Evolutionary conservation across 2,888 invertebrate genomes (phyloP), one percentile per base, ranked within the genome.

Genomic region (Leptopterna dolabrata): DNA sequence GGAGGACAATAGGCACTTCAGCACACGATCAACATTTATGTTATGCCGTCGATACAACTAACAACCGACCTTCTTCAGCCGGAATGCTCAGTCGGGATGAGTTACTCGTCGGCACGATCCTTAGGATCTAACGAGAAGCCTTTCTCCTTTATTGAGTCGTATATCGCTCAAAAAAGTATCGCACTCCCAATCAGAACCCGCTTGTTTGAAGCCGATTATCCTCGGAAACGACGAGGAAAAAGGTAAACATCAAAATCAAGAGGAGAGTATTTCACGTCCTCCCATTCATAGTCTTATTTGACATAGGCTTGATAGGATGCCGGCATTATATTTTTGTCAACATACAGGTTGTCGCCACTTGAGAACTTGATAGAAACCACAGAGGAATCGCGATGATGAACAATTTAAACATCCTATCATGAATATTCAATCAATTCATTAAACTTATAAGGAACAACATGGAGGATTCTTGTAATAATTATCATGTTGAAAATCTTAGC

Each of bases 91-190:
- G 24, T 63, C 24, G 24, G 63, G 24, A 9, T 63, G 63, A 63
- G 63, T 63, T 63, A 63, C 24, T 63, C 63, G 63, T n/a, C 63
- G 63, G 63, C 45, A 78, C 45, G 78, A 78, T 78, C 78, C 43
- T 16, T 45, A 36, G 30, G 43, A 45, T 19, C 78, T 78, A 78
- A 78, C 78, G 78, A 78, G 76, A 43, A 24, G 19, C 78, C 78
- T 78, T 45, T 78, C 78, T 45, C 43, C 45, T 78, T 78, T 78
- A 78, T 78, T 78, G 78, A 43, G 78, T 45, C 78, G 78, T 78
- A 78, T 78, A 78, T 78, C 78, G 78, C 45, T 78, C 45, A 45
- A 41, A 76, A 76, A 76, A 76, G 36, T 19, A n/a, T 24, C 78
- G 19, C 45, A 45, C 27, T 76, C 76, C 45, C 43, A 45, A 78